Percentiles rank a stretch among this genome's conserved stretches.
phyloP scores from a whole-genome alignment of 2,888 invertebrate genomes.

The Frankliniella fusca region DNA sequence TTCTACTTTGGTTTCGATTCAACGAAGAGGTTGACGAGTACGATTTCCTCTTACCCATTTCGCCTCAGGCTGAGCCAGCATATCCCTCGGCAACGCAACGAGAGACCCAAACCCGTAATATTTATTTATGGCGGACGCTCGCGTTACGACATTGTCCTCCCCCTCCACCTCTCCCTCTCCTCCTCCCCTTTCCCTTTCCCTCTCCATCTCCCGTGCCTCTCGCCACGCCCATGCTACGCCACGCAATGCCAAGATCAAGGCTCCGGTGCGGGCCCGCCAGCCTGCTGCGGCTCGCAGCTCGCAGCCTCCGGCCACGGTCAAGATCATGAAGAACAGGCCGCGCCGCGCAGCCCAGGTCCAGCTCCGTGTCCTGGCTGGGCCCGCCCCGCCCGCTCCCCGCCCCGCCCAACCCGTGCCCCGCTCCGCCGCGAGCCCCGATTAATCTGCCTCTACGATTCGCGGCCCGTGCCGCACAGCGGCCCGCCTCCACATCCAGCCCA shows the following conservation, averaged over 20 bases:
- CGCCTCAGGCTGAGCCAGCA: not conserved
- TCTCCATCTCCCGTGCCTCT: not conserved
- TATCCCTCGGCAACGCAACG: not conserved
- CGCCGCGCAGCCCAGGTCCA: not conserved
- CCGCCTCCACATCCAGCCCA: not conserved
- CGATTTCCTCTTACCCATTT: not conserved
- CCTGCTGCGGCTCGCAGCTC: not conserved
- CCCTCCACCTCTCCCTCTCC: not conserved
- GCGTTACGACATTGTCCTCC: not conserved
- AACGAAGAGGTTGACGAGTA: not conserved
- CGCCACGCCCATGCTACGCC: not conserved
- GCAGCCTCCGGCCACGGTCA: constrained; percentile 10
- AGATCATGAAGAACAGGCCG: not conserved
- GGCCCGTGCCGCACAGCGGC: not conserved
- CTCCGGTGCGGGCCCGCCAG: not conserved
- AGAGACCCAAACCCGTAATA: constrained; percentile 6
- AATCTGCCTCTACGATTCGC: not conserved
- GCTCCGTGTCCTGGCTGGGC: not conserved
- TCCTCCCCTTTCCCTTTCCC: not conserved
- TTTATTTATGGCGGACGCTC: not conserved
- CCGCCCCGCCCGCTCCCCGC: not conserved
- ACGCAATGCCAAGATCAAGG: constrained; percentile 24
- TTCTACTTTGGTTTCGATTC: not conserved
- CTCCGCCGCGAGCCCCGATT: not conserved
- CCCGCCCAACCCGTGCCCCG: not conserved